Base-by-base conservation (phyloP, 2,113 vertebrate species). In the Pangasianodon gigas region DNA sequence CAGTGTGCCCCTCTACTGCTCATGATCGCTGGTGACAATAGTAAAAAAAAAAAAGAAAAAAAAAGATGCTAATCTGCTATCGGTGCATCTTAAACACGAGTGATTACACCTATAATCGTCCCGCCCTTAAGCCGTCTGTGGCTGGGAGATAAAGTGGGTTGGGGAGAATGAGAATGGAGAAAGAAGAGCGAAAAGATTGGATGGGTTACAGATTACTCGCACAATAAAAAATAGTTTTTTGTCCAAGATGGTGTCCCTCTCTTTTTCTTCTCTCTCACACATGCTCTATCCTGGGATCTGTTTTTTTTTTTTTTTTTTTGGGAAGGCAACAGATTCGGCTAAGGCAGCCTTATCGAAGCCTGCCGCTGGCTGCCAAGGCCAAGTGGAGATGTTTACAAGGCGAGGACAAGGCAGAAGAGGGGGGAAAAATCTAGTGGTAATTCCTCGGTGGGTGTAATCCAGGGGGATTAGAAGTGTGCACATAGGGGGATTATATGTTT, bases 401-500 rank as follows among this genome's bases (percentile, higher is more conserved):
- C 92, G 93, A 93, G 94, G 91, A 93, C 93, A 94, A 93, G 91
- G 92, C 89, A 91, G 93, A 93, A 89, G 54, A 88, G 83, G 80
- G 81, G 81, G 92, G 93, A 91, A 90, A 94, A 95, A 96, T 95
- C 95, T 94, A 84, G 62, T 91, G 58, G 90, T 96, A 96, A 96
- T 96, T 96, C 95, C 93, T 93, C 77, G 89, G 93, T 52, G 94
- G 67, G 92, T 95, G 94, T 96, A 96, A 96, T 96, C 95, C 95
- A 90, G 81, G 89, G 91, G 95, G 94, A 94, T 96, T 96, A 95
- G 94, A 93, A 92, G 91, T 82, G 56, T 91, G 29, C 92, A 85
- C 93, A 91, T 93, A 89, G 86, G 58, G 90, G 89, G 96, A 96
- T 96, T 96, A 95, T 92, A 95, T 86, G 86, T 95, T 95, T 96